Base-by-base conservation (phyloP, 2,797 vertebrate genomes). In the Myotis findleyi region DNA sequence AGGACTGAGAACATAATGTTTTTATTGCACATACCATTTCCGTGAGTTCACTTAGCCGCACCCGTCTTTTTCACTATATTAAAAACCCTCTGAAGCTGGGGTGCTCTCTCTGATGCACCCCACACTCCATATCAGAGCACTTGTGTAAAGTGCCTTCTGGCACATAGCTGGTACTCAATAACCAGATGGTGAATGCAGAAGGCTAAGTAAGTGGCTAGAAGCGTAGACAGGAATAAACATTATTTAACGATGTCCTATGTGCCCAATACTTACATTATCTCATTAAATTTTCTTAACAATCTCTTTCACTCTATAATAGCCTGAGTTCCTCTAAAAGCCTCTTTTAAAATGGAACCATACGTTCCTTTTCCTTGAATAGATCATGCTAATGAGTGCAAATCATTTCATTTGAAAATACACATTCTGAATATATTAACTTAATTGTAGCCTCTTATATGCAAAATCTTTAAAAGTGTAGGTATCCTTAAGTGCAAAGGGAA, bases 361-460 rank as follows among this genome's bases (percentile, higher is more conserved):
- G n/a, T 72, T 80, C 20, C 8, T 76, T 88, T 94, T 83, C 53
- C 69, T 96, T 89, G 87, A 91, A 79, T 49, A 88, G 41, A 93
- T 51, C 1, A 73, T 51, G 38, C 38, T 91, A 76, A 95, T 23
- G 13, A 91, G 57, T 6, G n/a, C 69, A 79, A 44, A 44, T 85
- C 62, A 81, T 49, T 91, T 79, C 49, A 64, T 79, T 82, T 93
- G 51, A 86, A 86, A 96, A 86, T 81, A 91, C n/a, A 53, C 41
- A 47, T 88, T 89, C 23, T 87, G 69, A 87, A 73, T 57, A 88
- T 55, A 69, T 75, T 94, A 81, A 51, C 71, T 87, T 83, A 87
- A 90, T 76, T 91, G 88, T 93, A 69, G n/a, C 81, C 18, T 87
- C 44, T 86, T 8, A 47, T 3, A 49, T 72, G 51, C 36, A 89